phyloP scores from a whole-genome alignment of 2,113 vertebrate species.

The Trematomus loennbergii region DNA sequence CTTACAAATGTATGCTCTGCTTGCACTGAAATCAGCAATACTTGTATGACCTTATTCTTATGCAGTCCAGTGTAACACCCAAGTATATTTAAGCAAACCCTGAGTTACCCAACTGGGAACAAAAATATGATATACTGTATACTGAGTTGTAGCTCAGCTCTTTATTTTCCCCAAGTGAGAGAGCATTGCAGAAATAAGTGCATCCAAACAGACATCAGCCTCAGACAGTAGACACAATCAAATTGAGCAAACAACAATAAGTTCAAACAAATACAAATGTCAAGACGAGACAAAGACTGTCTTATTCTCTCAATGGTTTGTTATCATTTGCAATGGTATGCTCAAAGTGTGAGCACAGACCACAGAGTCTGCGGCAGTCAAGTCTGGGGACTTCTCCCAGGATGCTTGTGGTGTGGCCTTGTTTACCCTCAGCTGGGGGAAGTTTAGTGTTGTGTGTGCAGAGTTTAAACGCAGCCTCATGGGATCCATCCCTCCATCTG shows the following conservation, averaged over 20 bases:
- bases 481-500: constrained; percentile 44
- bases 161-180: background rate
- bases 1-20: background rate
- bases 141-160: background rate
- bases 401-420: constrained; percentile 43
- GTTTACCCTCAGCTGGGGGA: constrained; percentile 51
- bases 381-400: background rate
- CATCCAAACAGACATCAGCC: background rate
- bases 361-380: background rate
- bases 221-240: background rate
- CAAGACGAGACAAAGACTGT: no score
- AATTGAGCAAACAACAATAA: background rate
- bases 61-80: background rate
- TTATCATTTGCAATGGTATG: background rate
- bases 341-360: background rate
- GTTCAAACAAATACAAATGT: background rate
- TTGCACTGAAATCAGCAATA: background rate
- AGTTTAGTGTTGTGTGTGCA: constrained; percentile 39
- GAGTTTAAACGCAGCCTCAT: constrained; percentile 36
- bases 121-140: background rate
- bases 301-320: background rate
- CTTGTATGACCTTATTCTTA: background rate
- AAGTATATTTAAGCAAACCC: background rate
- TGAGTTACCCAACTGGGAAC: background rate
- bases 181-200: background rate